Evolutionary conservation across 2,113 vertebrate genomes (phyloP).

Genomic region (Romanogobio albipinnatus): DNA sequence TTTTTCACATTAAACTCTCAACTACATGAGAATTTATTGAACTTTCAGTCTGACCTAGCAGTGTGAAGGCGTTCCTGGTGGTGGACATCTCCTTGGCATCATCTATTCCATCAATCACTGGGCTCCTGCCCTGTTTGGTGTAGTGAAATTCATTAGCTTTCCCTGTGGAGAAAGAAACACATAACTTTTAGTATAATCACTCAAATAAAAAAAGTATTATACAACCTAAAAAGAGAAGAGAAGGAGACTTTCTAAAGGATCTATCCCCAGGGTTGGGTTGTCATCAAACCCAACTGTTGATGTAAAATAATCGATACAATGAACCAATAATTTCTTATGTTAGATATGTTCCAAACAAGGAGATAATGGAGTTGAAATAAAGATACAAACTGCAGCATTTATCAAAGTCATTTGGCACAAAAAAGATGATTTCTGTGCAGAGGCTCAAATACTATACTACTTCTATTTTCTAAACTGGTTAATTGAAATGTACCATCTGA

Average conservation of each 20-base stretch:
- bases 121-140: constrained; percentile 90
- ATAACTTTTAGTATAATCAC: not conserved
- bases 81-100: constrained; percentile 90
- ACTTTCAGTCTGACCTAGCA: constrained; percentile 83
- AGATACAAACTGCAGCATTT: too few species aligned
- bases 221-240: not conserved
- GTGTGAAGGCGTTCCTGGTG: constrained; percentile 88
- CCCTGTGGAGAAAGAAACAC: constrained; percentile 70
- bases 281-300: not conserved
- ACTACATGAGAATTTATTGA: not conserved
- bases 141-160: constrained; percentile 87
- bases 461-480: too few species aligned
- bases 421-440: too few species aligned
- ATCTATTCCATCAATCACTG: constrained; percentile 90
- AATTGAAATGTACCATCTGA: too few species aligned
- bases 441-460: too few species aligned
- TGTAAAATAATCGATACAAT: too few species aligned
- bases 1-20: not conserved
- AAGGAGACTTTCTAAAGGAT: not conserved
- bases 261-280: not conserved
- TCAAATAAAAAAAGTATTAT: not conserved
- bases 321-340: too few species aligned
- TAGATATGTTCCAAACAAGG: too few species aligned
- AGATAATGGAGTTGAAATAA: too few species aligned
- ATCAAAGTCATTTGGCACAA: too few species aligned